Evolutionary conservation across 30 jellyfish, hydroid and myxozoan species (phyloP), one percentile per base, ranked within the genome.

Genomic region (Pelagia noctiluca): DNA sequence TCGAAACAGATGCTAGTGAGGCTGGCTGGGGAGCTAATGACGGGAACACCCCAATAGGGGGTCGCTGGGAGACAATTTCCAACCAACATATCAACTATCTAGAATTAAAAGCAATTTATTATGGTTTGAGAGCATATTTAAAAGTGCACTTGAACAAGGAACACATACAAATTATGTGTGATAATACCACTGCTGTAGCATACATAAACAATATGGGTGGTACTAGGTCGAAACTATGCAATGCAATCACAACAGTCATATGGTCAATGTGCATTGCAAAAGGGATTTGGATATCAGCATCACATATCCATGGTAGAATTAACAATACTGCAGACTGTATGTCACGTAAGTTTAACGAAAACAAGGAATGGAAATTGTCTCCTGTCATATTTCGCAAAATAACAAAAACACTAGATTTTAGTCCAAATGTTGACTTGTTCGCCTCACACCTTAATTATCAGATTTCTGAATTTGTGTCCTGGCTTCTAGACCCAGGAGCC

Each of bases 191-290:
- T 47, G 76, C 87, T 21, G 48, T 73, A 22, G 87, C 87, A 22
- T 76, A 74, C 29, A 74, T 74, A 19, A 76, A 76, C 57, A 26
- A 76, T 35, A 76, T 76, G 87, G 87, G 87, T 47, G 87, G 77
- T 31, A 76, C 33, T 0, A 76, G 33, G 35, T 49, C 76, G 24
- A 30, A 22, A 50, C 19, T 12, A 24, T 50, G 76, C 57, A 34
- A 76, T 49, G 19, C 28, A 4, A 19, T 50, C 18, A 63, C 87
- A 3, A 60, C 1, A 26, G 61, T 8, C 26, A 76, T 76, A 2
- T 76, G 87, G 87, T 4, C 0, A 35, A 24, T 60, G 36, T 29
- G 61, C 26, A 76, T 76, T 1, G 63, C 30, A 0, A 33, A 50
- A 2, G 0, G 3, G 1, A 33, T 52, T 26, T 76, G 87, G 87